Conservation (phyloP, 2,797 vertebrate species). For the Philypnodon macrostomus region DNA sequence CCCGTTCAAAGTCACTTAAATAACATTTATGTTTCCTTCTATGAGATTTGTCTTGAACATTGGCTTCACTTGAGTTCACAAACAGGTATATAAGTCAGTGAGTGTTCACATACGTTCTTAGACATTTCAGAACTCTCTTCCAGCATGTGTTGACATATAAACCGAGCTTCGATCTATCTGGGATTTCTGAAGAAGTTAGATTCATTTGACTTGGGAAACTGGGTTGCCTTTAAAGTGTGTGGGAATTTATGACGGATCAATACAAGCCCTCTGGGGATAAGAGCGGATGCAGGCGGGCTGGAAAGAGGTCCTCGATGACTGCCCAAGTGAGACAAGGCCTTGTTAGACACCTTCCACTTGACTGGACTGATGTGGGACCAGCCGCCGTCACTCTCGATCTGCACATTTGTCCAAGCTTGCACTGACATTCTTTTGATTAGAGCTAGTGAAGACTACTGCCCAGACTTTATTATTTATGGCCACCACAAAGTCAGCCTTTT, state of each 20-base stretch:
- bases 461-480: background rate
- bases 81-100: no score
- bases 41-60: no score
- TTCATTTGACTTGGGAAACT: constrained; percentile 4
- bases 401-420: background rate
- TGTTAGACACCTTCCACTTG: constrained; percentile 40
- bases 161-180: background rate
- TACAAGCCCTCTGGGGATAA: constrained; percentile 23
- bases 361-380: constrained; percentile 41
- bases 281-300: constrained; percentile 1
- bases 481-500: constrained; percentile 4
- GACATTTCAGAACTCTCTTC: no score
- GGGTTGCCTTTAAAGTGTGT: constrained; percentile 4
- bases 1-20: no score
- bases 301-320: constrained; percentile 24
- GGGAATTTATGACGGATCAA: constrained; percentile 36
- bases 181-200: background rate
- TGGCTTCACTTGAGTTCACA: no score
- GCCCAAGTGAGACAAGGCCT: constrained; percentile 41
- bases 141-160: background rate
- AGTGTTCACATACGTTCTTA: no score
- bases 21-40: no score
- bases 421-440: background rate
- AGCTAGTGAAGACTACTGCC: no score
- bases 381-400: constrained; percentile 13